Evolutionary conservation across 2,797 vertebrate species (phyloP).

Genomic region (Babyrousa celebensis): DNA sequence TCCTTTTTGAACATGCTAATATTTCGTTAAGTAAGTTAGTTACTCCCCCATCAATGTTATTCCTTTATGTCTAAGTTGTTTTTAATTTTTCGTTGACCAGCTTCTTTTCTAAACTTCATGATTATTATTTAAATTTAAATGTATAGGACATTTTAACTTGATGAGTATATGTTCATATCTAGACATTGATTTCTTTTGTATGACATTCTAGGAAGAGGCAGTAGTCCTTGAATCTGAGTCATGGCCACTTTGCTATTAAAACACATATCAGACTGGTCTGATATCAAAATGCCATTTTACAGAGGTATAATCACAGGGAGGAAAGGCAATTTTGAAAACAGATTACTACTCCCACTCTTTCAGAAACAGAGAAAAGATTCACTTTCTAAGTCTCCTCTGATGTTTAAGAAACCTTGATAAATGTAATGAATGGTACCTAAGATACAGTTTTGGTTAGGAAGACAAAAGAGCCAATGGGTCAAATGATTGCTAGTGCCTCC

Average conservation of each 20-base stretch:
- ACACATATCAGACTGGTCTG: not conserved
- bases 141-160: not conserved
- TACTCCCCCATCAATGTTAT: not conserved
- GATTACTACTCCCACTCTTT: not conserved
- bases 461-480: not conserved
- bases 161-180: not conserved
- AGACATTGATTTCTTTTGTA: not conserved
- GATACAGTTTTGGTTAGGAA: not conserved
- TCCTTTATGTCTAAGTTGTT: not conserved
- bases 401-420: not conserved
- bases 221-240: not conserved
- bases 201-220: not conserved
- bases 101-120: not conserved
- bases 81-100: not conserved
- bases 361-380: not conserved
- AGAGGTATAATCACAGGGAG: not conserved
- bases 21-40: not conserved
- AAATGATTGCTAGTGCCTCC: not conserved
- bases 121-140: conserved; percentile 22
- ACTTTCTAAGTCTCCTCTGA: not conserved
- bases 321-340: not conserved
- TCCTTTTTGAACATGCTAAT: not conserved
- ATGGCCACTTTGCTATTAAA: not conserved
- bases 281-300: not conserved
- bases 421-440: not conserved